These are phyloP conservation scores for Beris chalybata DNA, from an alignment of 2,888 invertebrate genomes.

Conservation along the genomic window DNA sequence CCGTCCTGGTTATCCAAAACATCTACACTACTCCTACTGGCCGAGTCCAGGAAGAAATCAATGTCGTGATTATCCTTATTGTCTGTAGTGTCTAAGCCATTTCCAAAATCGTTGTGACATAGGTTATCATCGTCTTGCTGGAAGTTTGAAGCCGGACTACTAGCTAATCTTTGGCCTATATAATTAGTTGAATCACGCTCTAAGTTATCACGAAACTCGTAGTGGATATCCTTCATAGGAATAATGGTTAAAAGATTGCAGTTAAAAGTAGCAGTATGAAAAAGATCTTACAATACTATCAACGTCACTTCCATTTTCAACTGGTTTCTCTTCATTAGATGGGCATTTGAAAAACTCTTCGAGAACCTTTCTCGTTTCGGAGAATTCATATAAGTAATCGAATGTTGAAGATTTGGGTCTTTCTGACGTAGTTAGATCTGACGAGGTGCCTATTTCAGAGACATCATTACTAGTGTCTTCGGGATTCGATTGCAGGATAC, in stretches of 20 bases:
- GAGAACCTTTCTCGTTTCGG: slow-evolving; percentile 85
- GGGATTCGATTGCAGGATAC: slow-evolving; percentile 48
- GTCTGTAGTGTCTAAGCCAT: slow-evolving; percentile 45
- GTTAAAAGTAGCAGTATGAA: background rate
- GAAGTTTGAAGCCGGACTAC: slow-evolving; percentile 35
- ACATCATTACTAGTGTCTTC: slow-evolving; percentile 57
- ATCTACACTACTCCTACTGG: slow-evolving; percentile 55
- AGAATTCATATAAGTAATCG: slow-evolving; percentile 88
- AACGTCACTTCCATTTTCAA: slow-evolving; percentile 56
- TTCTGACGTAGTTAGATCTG: slow-evolving; percentile 54
- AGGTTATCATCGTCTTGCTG: slow-evolving; percentile 59
- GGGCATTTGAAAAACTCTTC: slow-evolving; percentile 90
- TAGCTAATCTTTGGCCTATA: slow-evolving; percentile 39
- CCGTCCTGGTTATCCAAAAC: slow-evolving; percentile 54
- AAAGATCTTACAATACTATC: slow-evolving; percentile 53
- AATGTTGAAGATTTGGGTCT: slow-evolving; percentile 65
- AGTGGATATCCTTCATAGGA: slow-evolving; percentile 40
- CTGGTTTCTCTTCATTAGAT: slow-evolving; percentile 63
- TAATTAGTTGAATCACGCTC: slow-evolving; percentile 45
- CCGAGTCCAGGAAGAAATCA: slow-evolving; percentile 56
- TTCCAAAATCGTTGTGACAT: slow-evolving; percentile 59
- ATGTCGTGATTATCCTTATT: slow-evolving; percentile 47
- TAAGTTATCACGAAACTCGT: slow-evolving; percentile 39
- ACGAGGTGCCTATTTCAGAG: slow-evolving; percentile 56
- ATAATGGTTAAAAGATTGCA: background rate